These are phyloP conservation scores for Brachirus orientalis DNA, from an alignment of 2,113 vertebrate genomes.

Conservation along the genomic window DNA sequence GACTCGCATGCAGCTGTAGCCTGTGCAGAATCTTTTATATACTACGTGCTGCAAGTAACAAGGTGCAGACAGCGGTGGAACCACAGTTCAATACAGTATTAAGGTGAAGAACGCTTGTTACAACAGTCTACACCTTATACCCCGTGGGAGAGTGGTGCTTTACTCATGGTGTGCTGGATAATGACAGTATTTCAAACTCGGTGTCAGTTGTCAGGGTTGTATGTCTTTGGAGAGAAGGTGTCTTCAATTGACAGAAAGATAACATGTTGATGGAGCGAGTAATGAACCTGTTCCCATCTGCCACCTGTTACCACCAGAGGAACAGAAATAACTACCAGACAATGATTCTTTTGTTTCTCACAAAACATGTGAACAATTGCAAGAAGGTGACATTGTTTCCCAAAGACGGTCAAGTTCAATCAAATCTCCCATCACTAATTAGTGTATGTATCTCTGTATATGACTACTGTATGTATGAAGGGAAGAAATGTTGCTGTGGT, in stretches of 20 bases:
- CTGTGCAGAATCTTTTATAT: background rate
- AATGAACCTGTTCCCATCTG: conserved; percentile 18
- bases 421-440: background rate
- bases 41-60: background rate
- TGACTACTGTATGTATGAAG: no score
- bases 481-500: no score
- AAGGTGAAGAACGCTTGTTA: conserved; percentile 10
- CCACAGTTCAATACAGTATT: background rate
- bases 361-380: background rate
- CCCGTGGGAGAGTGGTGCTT: conserved; percentile 2
- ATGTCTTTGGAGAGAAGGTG: conserved; percentile 18
- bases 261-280: conserved; percentile 26
- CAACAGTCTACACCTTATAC: conserved; percentile 7
- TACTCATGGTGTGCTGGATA: conserved; percentile 16
- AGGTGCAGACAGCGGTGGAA: conserved; percentile 12
- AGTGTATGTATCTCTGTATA: background rate
- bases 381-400: background rate
- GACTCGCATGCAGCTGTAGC: conserved; percentile 11
- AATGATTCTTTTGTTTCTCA: background rate
- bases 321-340: background rate
- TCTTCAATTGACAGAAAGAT: conserved; percentile 24
- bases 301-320: conserved; percentile 21
- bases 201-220: conserved; percentile 17
- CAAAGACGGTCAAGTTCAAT: background rate
- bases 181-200: conserved; percentile 26